Evolutionary conservation across 2,888 invertebrate genomes (phyloP), one percentile per base, ranked within the genome.

Genomic region (Campaea margaritaria): DNA sequence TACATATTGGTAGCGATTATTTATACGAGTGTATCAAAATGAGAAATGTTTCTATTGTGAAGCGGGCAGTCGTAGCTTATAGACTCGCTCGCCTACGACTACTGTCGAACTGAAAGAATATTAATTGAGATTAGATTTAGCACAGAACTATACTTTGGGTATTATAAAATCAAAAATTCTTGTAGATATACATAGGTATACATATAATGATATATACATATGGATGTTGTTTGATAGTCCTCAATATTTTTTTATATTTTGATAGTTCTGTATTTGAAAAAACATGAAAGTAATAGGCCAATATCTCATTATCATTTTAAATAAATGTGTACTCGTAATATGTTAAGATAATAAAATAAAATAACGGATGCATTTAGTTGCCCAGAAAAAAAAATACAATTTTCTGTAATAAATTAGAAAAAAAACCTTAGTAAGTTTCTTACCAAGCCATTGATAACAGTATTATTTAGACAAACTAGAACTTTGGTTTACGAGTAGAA

Each of bases 191-290:
- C 86, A 89, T 89, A 89, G 79, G 81, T 83, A 86, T 87, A 86
- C 86, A 88, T 87, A 89, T 85, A 82, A 82, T 85, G 85, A 82
- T 81, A 83, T 89, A 90, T 91, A 92, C 89, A 90, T 87, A 88
- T 89, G 87, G 86, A 91, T 89, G 91, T 91, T 89, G 91, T 91
- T 91, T 91, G 90, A 92, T 92, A 91, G 91, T 92, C 90, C 88
- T 91, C 90, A 83, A 92, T 93, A 93, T 92, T 93, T 93, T 91
- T 93, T 93, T 93, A 93, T 93, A 93, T 93, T 93, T 93, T 93
- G 93, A 92, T 93, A 93, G 93, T 92, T 93, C 93, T 93, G 92
- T 93, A 93, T 93, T 90, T 86, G 83, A 87, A 80, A 74, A 77
- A 86, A 85, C 87, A 85, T 81, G 85, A 85, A 61, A 85, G 21